Evolutionary conservation across 2,113 vertebrate genomes (phyloP), one percentile per base, ranked within the genome.

Genomic region (Stictonetta naevosa): DNA sequence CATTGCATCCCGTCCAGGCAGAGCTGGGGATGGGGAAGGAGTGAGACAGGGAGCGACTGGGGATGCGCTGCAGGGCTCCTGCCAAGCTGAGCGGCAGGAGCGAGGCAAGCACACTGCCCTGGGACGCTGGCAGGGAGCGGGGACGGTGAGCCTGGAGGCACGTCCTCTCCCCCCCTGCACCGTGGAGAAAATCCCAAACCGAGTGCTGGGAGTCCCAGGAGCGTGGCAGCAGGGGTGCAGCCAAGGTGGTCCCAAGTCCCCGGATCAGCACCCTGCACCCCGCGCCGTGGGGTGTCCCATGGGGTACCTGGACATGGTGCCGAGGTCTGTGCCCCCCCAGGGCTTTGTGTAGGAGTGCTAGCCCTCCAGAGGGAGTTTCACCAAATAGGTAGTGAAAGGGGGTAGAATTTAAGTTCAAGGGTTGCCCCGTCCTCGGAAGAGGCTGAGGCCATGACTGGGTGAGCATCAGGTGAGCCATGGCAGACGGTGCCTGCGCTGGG

Each of bases 211-310:
- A 4, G 0, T 21, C 46, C 15, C 55, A 26, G 60, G 62, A 53
- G 14, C 2, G 0, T 56, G 33, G 60, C 77, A 31, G 68, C 21
- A 7, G 59, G 44, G 62, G 7, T 21, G 8, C 34, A 31, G 52
- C 8, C 59, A 20, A 4, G 0, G 0, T 1, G 5, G 33, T 21
- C 1, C 2, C 40, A 11, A 1, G 4, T 13, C 59, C 20, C 20
- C 5, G 48, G 59, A 8, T 26, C 44, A 76, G 63, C 74, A 74
- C 10, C 25, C n/a, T 1, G 2, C 16, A 19, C 11, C 42, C 48
- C 11, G 21, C 23, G 13, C 23, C 23, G 31, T 48, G 12, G 0
- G 3, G 23, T 38, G 62, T 33, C 21, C 21, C 42, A 0, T 2
- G 38, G 29, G 33, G 23, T 56, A 17, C 21, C 34, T 11, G 25